Conservation (phyloP, 2,888 invertebrate species). For the Nipponacmea schrenckii region DNA sequence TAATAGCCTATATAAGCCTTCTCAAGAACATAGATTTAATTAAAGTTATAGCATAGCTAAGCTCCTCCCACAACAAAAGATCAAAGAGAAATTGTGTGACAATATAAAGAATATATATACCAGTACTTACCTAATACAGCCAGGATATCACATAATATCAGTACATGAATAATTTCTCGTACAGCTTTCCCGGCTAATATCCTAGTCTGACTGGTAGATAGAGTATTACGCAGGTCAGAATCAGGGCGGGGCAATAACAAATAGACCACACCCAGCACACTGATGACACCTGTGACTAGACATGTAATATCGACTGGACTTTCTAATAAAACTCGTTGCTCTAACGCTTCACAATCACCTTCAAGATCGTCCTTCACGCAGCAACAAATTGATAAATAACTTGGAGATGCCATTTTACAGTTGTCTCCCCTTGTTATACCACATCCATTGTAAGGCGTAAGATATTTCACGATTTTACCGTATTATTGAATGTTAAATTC, state of each 20-base stretch:
- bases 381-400: slow-evolving; percentile 16
- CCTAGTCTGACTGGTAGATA: slow-evolving; percentile 6
- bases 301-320: slow-evolving; percentile 10
- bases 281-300: slow-evolving; percentile 15
- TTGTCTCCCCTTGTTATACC: neutral
- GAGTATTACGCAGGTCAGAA: slow-evolving; percentile 1
- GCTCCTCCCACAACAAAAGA: too few species aligned
- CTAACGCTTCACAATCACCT: neutral
- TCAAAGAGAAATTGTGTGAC: too few species aligned
- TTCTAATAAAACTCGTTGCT: neutral
- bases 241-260: slow-evolving; percentile 27
- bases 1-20: too few species aligned
- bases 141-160: slow-evolving; percentile 1
- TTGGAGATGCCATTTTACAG: slow-evolving; percentile 15
- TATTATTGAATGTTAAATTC: too few species aligned
- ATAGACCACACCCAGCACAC: slow-evolving; percentile 28
- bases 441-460: neutral
- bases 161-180: neutral
- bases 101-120: neutral
- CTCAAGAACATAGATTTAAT: too few species aligned
- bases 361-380: neutral
- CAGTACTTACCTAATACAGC: slow-evolving; percentile 1
- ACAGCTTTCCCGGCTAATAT: slow-evolving; percentile 10
- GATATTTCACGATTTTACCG: too few species aligned
- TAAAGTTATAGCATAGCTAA: too few species aligned